phyloP scores from a whole-genome alignment of 2,888 invertebrate genomes.

The Cartodere bifasciata region DNA sequence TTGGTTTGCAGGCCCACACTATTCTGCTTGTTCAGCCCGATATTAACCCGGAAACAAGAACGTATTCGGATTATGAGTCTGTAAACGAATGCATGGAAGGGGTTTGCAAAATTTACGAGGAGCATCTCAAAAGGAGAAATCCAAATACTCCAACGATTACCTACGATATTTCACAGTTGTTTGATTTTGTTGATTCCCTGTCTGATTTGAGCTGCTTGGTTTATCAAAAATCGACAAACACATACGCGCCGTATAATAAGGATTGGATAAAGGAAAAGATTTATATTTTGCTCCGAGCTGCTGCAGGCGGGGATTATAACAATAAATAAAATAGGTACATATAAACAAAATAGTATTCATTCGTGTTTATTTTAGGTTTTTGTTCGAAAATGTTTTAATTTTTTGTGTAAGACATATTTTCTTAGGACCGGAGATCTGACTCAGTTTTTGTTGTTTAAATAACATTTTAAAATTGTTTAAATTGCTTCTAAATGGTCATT shows the following conservation, averaged over 20 bases:
- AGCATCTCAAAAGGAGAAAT: conserved; percentile 89
- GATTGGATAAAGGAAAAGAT: conserved; percentile 99
- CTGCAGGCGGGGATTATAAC: no score
- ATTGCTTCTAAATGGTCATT: no score
- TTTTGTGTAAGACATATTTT: no score
- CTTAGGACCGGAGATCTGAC: no score
- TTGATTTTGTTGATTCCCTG: conserved; percentile 95
- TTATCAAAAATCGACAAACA: conserved; percentile 88
- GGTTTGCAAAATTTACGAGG: conserved; percentile 98
- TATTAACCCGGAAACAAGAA: conserved; percentile 84
- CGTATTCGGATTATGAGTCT: conserved; percentile 96
- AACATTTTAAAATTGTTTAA: no score
- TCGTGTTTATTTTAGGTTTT: no score
- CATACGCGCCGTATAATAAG: conserved; percentile 97
- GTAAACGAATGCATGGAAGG: conserved; percentile 98
- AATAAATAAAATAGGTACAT: no score
- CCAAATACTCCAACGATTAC: conserved; percentile 95
- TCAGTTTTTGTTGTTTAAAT: no score
- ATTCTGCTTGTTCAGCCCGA: conserved; percentile 93
- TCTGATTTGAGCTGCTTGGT: conserved; percentile 93
- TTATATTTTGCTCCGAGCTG: conserved; percentile 85
- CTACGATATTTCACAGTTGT: conserved; percentile 95
- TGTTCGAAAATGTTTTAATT: no score
- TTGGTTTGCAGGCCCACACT: conserved; percentile 74
- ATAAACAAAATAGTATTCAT: no score